Conservation (phyloP, 35 echinoderm and acorn worm species). For the Holothuria glaberrima region DNA sequence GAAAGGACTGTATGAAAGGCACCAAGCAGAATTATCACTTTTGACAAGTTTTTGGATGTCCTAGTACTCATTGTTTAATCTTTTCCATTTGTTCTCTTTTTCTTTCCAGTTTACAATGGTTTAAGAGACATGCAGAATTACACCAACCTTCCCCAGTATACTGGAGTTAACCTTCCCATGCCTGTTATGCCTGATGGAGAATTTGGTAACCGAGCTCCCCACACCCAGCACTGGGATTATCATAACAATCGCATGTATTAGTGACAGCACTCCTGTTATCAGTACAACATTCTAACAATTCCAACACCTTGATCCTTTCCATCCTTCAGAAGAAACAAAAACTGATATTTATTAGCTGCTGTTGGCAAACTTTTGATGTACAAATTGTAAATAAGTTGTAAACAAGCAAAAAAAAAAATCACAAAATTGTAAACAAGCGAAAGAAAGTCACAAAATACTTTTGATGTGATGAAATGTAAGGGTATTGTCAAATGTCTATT, state of each 20-base stretch:
- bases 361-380: too few species aligned
- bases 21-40: too few species aligned
- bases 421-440: too few species aligned
- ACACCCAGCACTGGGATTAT: slow-evolving; percentile 89
- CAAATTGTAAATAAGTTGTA: background rate
- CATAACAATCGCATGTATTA: slow-evolving; percentile 76
- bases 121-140: slow-evolving; percentile 93
- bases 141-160: slow-evolving; percentile 91
- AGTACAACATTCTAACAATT: background rate
- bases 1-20: too few species aligned
- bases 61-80: background rate
- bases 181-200: slow-evolving; percentile 80
- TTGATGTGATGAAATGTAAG: too few species aligned
- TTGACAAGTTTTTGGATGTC: too few species aligned
- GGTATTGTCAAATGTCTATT: too few species aligned
- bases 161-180: slow-evolving; percentile 88
- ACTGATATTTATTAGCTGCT: too few species aligned
- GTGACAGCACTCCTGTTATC: background rate
- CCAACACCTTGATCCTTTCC: background rate
- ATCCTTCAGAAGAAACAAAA: too few species aligned
- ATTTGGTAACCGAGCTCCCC: slow-evolving; percentile 75
- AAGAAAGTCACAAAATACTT: too few species aligned
- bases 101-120: slow-evolving; percentile 82
- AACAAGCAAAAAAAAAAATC: too few species aligned
- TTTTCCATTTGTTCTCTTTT: background rate